Percentiles rank a stretch among this genome's conserved stretches.
Evolutionary conservation across 1,140 invertebrate genomes (phyloP).

Genomic region (Metaphire vulgaris): DNA sequence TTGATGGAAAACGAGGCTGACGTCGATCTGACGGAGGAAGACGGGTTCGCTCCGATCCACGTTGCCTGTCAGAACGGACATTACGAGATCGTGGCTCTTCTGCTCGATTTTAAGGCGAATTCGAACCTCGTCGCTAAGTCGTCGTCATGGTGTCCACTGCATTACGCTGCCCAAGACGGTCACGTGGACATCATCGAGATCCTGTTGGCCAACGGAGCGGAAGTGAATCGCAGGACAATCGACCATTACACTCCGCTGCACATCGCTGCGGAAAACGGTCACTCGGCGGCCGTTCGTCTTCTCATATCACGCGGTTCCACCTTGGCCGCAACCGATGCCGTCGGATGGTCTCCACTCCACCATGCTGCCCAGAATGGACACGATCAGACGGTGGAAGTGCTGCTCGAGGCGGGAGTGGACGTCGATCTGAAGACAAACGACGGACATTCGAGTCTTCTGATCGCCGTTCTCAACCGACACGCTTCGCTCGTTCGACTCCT

Average conservation of each 20-base stretch:
- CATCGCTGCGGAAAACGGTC: conserved; percentile 39
- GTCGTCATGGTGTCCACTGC: conserved; percentile 24
- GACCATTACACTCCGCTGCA: conserved; percentile 47
- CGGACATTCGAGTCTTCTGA: conserved; percentile 23
- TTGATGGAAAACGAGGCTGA: conserved; percentile 14
- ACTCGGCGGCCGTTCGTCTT: conserved; percentile 49
- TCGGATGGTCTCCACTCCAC: conserved; percentile 28
- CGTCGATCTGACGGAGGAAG: conserved; percentile 22
- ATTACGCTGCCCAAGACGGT: conserved; percentile 26
- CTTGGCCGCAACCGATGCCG: conserved; percentile 9
- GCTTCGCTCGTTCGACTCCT: conserved; percentile 9
- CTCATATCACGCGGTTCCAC: conserved; percentile 15
- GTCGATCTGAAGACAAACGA: conserved; percentile 21
- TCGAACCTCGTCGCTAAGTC: conserved; percentile 10
- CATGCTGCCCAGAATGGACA: conserved; percentile 36
- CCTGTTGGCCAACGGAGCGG: conserved; percentile 50
- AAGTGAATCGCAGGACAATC: conserved; percentile 49
- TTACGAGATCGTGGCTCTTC: conserved; percentile 52
- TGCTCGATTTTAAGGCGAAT: conserved; percentile 45
- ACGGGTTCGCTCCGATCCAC: conserved; percentile 29
- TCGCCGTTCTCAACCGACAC: conserved; percentile 28
- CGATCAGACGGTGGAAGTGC: conserved; percentile 46
- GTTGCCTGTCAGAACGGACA: conserved; percentile 44
- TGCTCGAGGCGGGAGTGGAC: conserved; percentile 32
- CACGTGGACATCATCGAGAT: conserved; percentile 26